Percentiles rank a stretch among this genome's conserved stretches.
phyloP scores from a whole-genome alignment of 2,113 vertebrate genomes.

The Pipra filicauda region DNA sequence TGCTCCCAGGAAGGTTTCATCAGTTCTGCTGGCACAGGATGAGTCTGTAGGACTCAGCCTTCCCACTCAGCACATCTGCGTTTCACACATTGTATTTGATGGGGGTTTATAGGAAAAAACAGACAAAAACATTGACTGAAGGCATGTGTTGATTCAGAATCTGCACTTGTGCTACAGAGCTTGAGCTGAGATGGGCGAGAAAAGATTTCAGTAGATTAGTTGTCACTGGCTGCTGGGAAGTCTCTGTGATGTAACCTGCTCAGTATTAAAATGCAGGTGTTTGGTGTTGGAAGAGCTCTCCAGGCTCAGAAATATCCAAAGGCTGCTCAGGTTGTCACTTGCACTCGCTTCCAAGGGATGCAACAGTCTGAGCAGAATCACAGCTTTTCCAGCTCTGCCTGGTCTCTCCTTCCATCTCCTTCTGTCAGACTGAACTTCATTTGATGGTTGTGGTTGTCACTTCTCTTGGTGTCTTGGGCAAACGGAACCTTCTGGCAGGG shows the following conservation, averaged over 20 bases:
- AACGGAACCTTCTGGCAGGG: not conserved
- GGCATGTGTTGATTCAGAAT: not conserved
- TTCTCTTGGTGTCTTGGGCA: not conserved
- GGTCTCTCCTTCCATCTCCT: not conserved
- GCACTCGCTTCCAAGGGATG: not conserved
- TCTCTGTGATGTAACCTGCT: not conserved
- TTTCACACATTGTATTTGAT: not conserved
- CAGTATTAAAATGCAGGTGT: not conserved
- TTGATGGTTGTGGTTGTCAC: not conserved
- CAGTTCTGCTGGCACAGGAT: not conserved
- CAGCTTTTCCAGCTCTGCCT: not conserved
- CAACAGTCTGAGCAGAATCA: not conserved
- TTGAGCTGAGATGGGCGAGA: not conserved
- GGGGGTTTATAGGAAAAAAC: constrained; percentile 37
- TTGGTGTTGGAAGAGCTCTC: not conserved
- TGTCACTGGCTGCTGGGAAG: not conserved
- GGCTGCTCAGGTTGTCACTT: not conserved
- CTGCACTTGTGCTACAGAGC: not conserved
- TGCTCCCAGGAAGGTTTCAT: not conserved
- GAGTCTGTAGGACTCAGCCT: not conserved
- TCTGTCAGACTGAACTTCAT: not conserved
- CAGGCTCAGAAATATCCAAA: not conserved
- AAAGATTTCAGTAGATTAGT: not conserved
- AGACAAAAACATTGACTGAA: constrained; percentile 39
- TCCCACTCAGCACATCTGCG: not conserved